Conservation (phyloP, 2,888 invertebrate genomes). For the Ophioninae sp. region DNA sequence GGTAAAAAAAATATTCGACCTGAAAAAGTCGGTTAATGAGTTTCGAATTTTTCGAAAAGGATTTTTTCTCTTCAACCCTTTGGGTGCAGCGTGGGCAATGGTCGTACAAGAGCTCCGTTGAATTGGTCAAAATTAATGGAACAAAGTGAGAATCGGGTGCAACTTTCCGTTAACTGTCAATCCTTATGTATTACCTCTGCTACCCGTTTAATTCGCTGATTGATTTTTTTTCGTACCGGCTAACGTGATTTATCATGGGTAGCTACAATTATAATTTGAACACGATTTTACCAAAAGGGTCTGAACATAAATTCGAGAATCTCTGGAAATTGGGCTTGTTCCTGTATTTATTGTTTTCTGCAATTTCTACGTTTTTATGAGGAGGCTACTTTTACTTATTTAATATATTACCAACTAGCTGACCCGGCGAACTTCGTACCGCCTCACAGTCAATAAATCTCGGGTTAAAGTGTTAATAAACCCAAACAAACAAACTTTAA, state of each 20-base stretch:
- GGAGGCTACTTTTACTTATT: too few relatives aligned
- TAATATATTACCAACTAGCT: too few relatives aligned
- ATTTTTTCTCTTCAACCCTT: conserved; percentile 45
- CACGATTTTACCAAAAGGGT: background rate
- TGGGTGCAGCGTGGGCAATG: background rate
- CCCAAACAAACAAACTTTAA: too few relatives aligned
- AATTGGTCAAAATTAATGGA: conserved; percentile 20
- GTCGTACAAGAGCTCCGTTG: conserved; percentile 26
- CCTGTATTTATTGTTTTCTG: background rate
- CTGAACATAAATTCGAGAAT: background rate
- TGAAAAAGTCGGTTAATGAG: conserved; percentile 49
- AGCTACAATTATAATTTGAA: background rate
- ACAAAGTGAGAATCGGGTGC: conserved; percentile 22
- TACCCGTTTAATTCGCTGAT: background rate
- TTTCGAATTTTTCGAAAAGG: conserved; percentile 10
- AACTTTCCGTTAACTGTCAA: conserved; percentile 50
- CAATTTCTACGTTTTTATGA: background rate
- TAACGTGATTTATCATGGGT: background rate
- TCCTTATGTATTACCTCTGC: conserved; percentile 8
- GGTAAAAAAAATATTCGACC: conserved; percentile 44
- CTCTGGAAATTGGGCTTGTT: too few relatives aligned
- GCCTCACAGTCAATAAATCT: too few relatives aligned
- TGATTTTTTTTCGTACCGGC: conserved; percentile 3
- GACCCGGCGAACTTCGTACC: too few relatives aligned
- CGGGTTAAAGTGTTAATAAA: too few relatives aligned